Base-by-base conservation (phyloP, 2,888 invertebrate species). In the Sarcophaga rosellei region DNA sequence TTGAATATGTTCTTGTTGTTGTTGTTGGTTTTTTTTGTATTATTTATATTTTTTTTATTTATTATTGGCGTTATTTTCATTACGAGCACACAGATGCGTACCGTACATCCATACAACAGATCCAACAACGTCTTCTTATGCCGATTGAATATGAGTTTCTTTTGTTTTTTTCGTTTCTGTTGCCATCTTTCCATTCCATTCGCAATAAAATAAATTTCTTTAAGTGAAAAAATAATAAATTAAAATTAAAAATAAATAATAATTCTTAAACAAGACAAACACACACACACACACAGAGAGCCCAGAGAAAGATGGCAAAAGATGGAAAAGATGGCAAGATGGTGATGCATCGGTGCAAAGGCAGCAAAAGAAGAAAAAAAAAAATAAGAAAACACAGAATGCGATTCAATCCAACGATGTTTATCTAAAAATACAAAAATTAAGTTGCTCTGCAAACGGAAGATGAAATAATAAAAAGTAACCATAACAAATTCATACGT, bases 141-240 rank as follows among this genome's bases (percentile, higher is more conserved):
- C 59, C 20, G 11, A 17, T 25, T 15, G 15, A 53, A 23, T 70
- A 25, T 1, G 47, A 35, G 12, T 8, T 4, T 75, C 68, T 81
- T 17, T 57, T 17, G 21, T 66, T 25, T n/a, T 47, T 73, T 69
- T 63, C 44, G 23, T 63, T 59, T 25, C 11, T 47, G 20, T 77
- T 23, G 44, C 53, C 44, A 72, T 72, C 62, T 77, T 65, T 62
- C 76, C 75, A 65, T 66, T 63, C 77, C 75, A 70, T 82, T 86
- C 80, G 83, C 74, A 83, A 80, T 86, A 86, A 86, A 86, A 86
- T 86, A 86, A 83, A 83, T 86, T 86, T 86, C 80, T 86, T 86
- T 86, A 84, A 86, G 83, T 86, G 83, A 86, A 86, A 86, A 86
- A 86, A 84, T 84, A 86, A 84, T 79, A 86, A 83, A 84, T 86